Conservation (phyloP, 92 coral and sea anemone species). For the Parazoanthus darwini region DNA sequence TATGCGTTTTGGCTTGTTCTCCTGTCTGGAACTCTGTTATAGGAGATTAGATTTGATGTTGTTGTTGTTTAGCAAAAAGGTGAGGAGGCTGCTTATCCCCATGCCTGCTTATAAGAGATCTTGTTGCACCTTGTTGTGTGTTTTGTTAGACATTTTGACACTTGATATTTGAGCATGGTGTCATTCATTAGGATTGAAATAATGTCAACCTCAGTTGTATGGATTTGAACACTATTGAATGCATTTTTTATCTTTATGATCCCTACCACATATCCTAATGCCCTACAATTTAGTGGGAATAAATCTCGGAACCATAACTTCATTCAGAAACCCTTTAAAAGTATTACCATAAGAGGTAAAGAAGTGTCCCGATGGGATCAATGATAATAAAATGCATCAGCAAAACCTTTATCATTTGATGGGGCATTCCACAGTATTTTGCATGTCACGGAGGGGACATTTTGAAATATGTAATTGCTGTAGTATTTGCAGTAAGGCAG, state of each 20-base stretch:
- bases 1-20: not conserved
- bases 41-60: not conserved
- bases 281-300: no score
- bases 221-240: no score
- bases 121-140: not conserved
- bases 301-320: no score
- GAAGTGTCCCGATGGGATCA: no score
- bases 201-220: not conserved
- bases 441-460: conserved; percentile 6
- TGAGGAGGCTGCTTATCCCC: not conserved
- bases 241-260: no score
- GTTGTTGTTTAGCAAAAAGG: not conserved
- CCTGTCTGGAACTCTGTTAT: not conserved
- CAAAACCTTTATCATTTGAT: no score
- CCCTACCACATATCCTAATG: no score
- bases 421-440: no score
- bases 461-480: conserved; percentile 1
- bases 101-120: no score
- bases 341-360: no score
- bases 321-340: no score
- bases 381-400: no score
- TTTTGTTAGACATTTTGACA: not conserved
- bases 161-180: not conserved
- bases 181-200: not conserved
- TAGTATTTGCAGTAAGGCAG: conserved; percentile 26